Evolutionary conservation across 2,888 invertebrate genomes (phyloP).

Genomic region (Lasioglossum marginatum): DNA sequence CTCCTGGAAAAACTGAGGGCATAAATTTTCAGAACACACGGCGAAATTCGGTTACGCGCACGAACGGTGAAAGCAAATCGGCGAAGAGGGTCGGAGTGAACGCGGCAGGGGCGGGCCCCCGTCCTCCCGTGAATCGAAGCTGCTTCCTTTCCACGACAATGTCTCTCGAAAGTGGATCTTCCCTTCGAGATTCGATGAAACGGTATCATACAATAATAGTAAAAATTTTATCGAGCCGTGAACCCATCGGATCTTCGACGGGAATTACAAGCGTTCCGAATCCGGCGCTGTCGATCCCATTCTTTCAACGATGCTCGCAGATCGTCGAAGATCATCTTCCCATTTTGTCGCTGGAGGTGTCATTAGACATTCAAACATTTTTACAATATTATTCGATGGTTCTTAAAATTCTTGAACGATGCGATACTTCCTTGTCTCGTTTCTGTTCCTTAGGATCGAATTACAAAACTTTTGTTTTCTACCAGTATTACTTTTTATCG

Average conservation of each 20-base stretch:
- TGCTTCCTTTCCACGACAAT: not conserved
- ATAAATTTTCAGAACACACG: slow-evolving; percentile 3
- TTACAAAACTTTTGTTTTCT: too few relatives aligned
- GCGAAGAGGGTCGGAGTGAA: not conserved
- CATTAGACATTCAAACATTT: not conserved
- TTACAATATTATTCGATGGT: too few relatives aligned
- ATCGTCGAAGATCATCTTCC: not conserved
- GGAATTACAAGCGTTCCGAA: not conserved
- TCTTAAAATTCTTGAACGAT: too few relatives aligned
- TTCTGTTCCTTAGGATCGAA: not conserved
- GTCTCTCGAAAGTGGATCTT: not conserved
- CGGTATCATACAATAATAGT: slow-evolving; percentile 8
- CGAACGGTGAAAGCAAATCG: slow-evolving; percentile 17
- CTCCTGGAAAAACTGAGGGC: not conserved
- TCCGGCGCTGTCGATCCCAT: not conserved
- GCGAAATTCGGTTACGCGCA: slow-evolving; percentile 23
- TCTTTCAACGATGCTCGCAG: not conserved
- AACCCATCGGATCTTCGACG: not conserved
- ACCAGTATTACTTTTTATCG: too few relatives aligned
- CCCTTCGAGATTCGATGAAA: not conserved
- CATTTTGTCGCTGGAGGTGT: not conserved
- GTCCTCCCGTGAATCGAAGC: not conserved
- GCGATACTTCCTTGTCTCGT: not conserved
- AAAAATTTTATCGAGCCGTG: slow-evolving; percentile 8
- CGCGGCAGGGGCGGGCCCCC: not conserved